Evolutionary conservation across 2,113 vertebrate species (phyloP), one percentile per base, ranked within the genome.

Genomic region (Lycocorax pyrrhopterus): DNA sequence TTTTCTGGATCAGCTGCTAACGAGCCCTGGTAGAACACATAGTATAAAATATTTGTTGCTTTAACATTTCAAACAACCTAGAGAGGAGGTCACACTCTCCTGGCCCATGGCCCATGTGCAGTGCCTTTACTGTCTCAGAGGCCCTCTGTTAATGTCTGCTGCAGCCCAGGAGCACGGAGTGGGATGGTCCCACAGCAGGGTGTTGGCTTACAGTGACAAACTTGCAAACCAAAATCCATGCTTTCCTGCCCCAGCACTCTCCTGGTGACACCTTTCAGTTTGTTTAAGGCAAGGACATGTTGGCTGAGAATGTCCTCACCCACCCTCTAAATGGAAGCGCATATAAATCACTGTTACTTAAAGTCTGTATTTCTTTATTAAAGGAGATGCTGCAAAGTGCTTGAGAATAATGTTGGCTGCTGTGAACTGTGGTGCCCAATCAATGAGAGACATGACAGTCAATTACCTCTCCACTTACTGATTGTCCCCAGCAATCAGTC

Each of bases 391-490:
- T 96, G 95, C 96, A 89, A 96, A 95, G 94, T 77, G 89, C 93
- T 97, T 93, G 90, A 96, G 97, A 97, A 97, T 96, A 89, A 96
- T 41, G 76, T 86, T 96, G 91, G 93, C 85, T 94, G 94, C 84
- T 82, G 87, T 91, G 95, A 97, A 95, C 93, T 89, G 94, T 46
- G 76, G 83, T 69, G 33, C 52, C 49, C 4, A 20, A 97, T 98
- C 97, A 73, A 97, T 97, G 89, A 78, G 69, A 96, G 91, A 96
- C 97, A 96, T 46, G 84, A 89, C 96, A 98, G 97, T 80, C 97
- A 97, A 98, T 98, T 98, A 97, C 95, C 94, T 93, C 95, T 95
- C 96, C 93, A 71, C 97, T 97, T 96, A 94, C 97, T 98, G 97
- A 97, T 96, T 96, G 95, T 96, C 88, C 87, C 86, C 33, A 22